A percentile compares a stretch with the other conserved stretches of the same genome.
Conservation (phyloP, 2,888 invertebrate species). For the Cyrtodaria siliqua region DNA sequence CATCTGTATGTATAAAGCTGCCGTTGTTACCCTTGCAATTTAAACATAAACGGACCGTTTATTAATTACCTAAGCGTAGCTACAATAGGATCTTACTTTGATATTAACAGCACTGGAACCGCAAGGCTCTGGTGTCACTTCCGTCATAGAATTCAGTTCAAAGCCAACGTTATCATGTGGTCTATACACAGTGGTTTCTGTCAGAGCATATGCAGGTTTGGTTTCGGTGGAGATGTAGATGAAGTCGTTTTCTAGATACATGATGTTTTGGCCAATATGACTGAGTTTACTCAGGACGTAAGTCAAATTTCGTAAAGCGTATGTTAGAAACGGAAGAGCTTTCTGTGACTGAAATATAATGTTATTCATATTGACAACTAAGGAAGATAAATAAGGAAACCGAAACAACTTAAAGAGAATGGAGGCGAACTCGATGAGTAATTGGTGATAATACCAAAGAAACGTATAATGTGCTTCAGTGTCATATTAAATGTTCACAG, state of each 20-base stretch:
- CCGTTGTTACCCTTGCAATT: too few species aligned
- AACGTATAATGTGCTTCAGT: too few species aligned
- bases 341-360: conserved; percentile 52
- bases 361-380: too few species aligned
- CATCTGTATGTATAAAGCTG: too few species aligned
- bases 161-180: conserved; percentile 30
- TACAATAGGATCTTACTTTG: conserved; percentile 37
- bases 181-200: conserved; percentile 2
- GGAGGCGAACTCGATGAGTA: too few species aligned
- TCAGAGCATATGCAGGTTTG: conserved; percentile 18
- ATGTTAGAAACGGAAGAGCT: conserved; percentile 38
- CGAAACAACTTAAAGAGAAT: too few species aligned
- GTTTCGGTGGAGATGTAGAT: conserved; percentile 53
- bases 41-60: too few species aligned
- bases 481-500: too few species aligned
- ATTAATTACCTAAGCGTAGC: too few species aligned
- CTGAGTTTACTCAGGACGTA: conserved; percentile 28
- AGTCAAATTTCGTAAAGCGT: conserved; percentile 37
- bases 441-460: too few species aligned
- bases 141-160: conserved; percentile 29
- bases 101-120: conserved; percentile 27
- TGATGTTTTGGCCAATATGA: conserved; percentile 28
- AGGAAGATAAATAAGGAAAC: too few species aligned
- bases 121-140: conserved; percentile 23
- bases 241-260: conserved; percentile 46